These are phyloP conservation scores for Piprites chloris DNA, from an alignment of 2,113 vertebrate genomes.

Conservation along the genomic window DNA sequence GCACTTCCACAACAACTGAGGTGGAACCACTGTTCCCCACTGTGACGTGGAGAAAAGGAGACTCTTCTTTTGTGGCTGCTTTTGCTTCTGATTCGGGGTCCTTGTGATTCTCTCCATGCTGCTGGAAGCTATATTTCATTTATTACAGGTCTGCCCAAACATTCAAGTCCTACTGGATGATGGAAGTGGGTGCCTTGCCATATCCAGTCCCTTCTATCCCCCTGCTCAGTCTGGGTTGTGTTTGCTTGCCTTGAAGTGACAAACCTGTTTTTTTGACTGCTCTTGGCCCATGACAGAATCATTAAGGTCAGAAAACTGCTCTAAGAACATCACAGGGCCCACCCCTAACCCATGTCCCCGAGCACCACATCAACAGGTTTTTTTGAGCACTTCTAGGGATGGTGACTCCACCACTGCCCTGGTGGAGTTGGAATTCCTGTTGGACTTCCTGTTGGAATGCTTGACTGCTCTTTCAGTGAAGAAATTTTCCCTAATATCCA, in stretches of 20 bases:
- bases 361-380: not conserved
- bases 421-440: too few relatives aligned
- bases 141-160: rapidly evolving
- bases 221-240: rapidly evolving
- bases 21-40: rapidly evolving
- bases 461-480: not conserved
- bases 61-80: not conserved
- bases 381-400: not conserved
- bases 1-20: not conserved
- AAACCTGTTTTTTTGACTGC: not conserved
- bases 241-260: not conserved
- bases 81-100: not conserved
- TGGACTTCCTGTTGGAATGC: rapidly evolving
- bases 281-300: rapidly evolving
- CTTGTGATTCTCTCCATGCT: not conserved
- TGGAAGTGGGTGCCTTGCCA: not conserved
- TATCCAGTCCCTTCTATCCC: not conserved
- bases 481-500: too few relatives aligned
- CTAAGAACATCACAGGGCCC: not conserved
- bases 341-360: rapidly evolving
- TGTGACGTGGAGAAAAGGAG: not conserved
- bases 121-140: not conserved
- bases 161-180: not conserved
- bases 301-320: not conserved
- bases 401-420: not conserved